Percentiles rank a stretch among this genome's conserved stretches.
Evolutionary conservation across 2,113 vertebrate species (phyloP).

Genomic region (Hydrochoerus hydrochaeris): DNA sequence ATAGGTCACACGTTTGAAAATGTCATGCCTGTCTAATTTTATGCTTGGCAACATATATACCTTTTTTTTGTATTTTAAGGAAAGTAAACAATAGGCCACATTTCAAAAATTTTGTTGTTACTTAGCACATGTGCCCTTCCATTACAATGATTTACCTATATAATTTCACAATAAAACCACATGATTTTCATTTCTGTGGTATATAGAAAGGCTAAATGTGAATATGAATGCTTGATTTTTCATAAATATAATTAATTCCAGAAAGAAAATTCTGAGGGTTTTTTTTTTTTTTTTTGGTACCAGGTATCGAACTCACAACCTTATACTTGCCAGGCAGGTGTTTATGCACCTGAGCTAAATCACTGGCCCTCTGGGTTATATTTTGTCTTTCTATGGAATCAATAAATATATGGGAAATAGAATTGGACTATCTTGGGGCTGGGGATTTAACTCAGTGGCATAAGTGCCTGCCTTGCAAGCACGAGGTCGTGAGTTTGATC

Average conservation of each 20-base stretch:
- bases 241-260: constrained; percentile 53
- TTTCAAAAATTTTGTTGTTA: constrained; percentile 68
- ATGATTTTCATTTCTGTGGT: constrained; percentile 41
- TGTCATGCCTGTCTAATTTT: constrained; percentile 78
- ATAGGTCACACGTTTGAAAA: constrained; percentile 78
- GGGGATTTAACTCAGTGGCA: neutral
- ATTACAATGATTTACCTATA: constrained; percentile 46
- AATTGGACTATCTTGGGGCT: neutral
- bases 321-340: no score
- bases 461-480: no score
- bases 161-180: constrained; percentile 62
- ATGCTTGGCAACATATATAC: constrained; percentile 53
- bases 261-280: constrained; percentile 17
- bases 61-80: constrained; percentile 59
- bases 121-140: neutral
- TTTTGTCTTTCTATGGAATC: neutral
- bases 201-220: neutral
- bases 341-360: no score
- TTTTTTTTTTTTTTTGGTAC: neutral
- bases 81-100: constrained; percentile 75
- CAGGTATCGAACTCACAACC: no score
- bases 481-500: no score
- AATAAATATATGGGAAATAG: constrained; percentile 40
- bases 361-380: no score
- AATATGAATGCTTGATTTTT: neutral